phyloP scores from a whole-genome alignment of 2,113 vertebrate genomes.

The Nicator chloris region DNA sequence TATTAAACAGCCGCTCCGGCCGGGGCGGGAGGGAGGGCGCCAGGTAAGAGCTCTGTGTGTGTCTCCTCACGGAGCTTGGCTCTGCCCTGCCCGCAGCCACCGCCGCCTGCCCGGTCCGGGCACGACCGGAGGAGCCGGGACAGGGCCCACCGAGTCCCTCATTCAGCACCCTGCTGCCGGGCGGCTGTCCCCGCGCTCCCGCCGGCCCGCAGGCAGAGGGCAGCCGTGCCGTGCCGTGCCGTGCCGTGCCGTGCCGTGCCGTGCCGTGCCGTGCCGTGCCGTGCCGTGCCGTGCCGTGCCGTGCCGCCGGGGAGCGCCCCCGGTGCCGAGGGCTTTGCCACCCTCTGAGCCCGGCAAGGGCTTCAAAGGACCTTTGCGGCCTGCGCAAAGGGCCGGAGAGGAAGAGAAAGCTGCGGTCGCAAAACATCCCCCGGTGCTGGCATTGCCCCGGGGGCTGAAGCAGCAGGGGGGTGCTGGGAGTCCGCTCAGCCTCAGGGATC shows the following conservation, averaged over 20 bases:
- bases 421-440: neutral
- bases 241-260: neutral
- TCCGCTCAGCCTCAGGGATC: neutral
- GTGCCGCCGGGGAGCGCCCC: neutral
- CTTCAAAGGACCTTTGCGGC: neutral
- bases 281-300: neutral
- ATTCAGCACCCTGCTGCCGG: neutral
- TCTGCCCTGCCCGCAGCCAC: neutral
- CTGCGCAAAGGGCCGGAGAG: neutral
- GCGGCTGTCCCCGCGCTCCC: neutral
- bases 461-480: neutral
- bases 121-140: neutral
- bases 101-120: neutral
- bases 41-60: constrained; percentile 55
- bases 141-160: neutral
- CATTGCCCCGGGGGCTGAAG: neutral
- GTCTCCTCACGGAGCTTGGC: neutral
- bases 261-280: neutral
- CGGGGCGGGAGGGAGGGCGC: constrained; percentile 52
- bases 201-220: neutral
- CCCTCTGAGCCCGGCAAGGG: neutral
- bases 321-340: neutral
- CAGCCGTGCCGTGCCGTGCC: neutral
- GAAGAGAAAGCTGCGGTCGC: neutral
- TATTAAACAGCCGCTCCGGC: constrained; percentile 59